These are phyloP conservation scores for Tonatia bakeri DNA, from an alignment of 2,113 vertebrate species.

Conservation along the genomic window DNA sequence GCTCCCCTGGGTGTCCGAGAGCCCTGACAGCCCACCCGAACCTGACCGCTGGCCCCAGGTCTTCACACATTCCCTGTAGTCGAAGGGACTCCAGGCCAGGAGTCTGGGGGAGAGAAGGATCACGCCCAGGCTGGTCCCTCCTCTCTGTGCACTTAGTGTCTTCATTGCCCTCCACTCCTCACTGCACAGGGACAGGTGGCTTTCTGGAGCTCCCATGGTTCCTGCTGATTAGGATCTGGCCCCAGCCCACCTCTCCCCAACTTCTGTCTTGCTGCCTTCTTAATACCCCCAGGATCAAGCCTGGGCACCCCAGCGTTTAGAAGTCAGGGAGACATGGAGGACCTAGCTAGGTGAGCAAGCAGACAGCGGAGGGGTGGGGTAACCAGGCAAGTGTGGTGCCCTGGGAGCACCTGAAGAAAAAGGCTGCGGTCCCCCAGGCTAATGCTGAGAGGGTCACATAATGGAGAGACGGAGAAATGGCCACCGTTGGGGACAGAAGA, in stretches of 20 bases:
- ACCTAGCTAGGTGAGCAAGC: neutral
- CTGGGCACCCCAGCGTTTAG: neutral
- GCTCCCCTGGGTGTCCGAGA: neutral
- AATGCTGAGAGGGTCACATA: neutral
- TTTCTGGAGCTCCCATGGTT: too few relatives aligned
- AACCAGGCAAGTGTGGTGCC: neutral
- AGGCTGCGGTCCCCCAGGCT: neutral
- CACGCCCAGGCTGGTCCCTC: too few relatives aligned
- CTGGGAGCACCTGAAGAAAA: too few relatives aligned
- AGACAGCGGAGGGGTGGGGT: neutral
- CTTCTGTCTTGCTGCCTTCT: neutral
- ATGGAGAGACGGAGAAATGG: neutral
- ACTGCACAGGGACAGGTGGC: neutral
- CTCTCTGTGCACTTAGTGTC: neutral
- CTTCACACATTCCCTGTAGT: neutral
- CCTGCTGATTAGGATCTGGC: neutral
- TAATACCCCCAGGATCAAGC: neutral
- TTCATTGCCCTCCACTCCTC: neutral
- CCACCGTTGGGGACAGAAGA: too few relatives aligned
- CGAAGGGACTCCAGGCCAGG: neutral
- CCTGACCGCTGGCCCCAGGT: neutral
- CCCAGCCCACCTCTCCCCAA: neutral
- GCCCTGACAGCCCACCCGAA: neutral
- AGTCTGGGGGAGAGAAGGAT: neutral
- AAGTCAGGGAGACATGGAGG: neutral